Base-by-base conservation (phyloP, 1,140 invertebrate species). In the Drosophila serrata region DNA sequence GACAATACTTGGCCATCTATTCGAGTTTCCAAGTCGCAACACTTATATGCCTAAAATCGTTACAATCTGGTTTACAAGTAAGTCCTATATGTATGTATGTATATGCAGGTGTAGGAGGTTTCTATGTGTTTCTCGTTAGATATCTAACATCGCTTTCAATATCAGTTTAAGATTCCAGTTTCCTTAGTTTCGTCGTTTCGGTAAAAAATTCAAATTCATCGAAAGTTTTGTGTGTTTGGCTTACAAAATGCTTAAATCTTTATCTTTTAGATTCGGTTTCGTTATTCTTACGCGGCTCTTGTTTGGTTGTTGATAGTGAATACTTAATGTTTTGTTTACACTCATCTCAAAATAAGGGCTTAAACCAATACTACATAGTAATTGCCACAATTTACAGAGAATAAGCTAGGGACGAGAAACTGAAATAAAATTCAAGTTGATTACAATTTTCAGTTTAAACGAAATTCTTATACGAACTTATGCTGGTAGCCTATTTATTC, bases 41-140 rank as follows among this genome's bases (percentile, higher is more conserved):
- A 87, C 84, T 85, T 87, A 88, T 73, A 90, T 64, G 73, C 62
- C 85, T 88, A 88, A 80, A 88, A 82, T 70, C 64, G 80, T 84
- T 87, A 88, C 70, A 80, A 65, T 75, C 73, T 80, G 84, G 59
- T 65, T 69, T 84, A 88, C 75, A 80, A 81, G 76, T 67, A 70
- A 62, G 79, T 75, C 57, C 75, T 78, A 78, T 75, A 70, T 46
- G 22, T 75, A 69, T 70, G 49, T 80, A 43, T 62, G 56, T 80
- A 43, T 69, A 75, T 82, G 77, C 75, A 81, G 70, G 58, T 78
- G 65, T 72, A 69, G 68, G 64, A 72, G 68, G 59, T 79, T 39
- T 75, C 49, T 70, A 37, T 75, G 61, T 82, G 57, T 80, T 58
- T 80, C n/a, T 65, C 19, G 65, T 45, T 29, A 70, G 29, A 39